phyloP scores from a whole-genome alignment of 2,888 invertebrate genomes.

The Leptodirus hochenwartii region DNA sequence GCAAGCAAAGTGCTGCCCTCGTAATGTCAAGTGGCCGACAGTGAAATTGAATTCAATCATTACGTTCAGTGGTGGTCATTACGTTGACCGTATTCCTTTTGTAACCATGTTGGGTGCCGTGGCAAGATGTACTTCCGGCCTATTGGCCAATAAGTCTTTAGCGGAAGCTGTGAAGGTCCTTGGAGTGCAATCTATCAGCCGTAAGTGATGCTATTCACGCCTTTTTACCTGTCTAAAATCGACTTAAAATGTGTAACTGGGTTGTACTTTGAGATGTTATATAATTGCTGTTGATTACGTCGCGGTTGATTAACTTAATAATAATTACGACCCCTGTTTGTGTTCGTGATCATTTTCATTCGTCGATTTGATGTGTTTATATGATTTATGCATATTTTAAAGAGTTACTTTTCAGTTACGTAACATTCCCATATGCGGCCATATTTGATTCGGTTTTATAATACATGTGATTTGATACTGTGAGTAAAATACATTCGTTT shows the following conservation, averaged over 20 bases:
- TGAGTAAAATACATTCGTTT: too few species aligned
- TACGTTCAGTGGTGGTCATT: too few species aligned
- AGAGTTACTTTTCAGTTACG: too few species aligned
- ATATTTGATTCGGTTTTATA: too few species aligned
- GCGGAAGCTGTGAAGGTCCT: conserved; percentile 38
- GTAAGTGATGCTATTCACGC: conserved; percentile 25
- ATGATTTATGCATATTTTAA: conserved; percentile 1
- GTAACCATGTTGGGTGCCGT: conserved; percentile 41
- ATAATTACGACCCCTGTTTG: too few species aligned
- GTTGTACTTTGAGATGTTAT: not conserved
- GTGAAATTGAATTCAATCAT: too few species aligned
- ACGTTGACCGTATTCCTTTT: too few species aligned
- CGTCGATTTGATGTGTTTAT: not conserved
- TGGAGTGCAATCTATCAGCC: conserved; percentile 24
- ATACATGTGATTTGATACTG: too few species aligned
- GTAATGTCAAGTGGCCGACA: too few species aligned
- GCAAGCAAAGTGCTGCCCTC: too few species aligned
- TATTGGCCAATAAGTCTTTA: conserved; percentile 38
- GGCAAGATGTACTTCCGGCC: conserved; percentile 39
- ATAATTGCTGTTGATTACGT: not conserved
- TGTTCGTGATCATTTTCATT: conserved; percentile 1
- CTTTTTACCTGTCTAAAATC: not conserved
- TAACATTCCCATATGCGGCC: too few species aligned
- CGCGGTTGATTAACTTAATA: not conserved
- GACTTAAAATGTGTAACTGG: not conserved